Conservation (phyloP, 2,888 invertebrate species). For the Euphydryas editha region DNA sequence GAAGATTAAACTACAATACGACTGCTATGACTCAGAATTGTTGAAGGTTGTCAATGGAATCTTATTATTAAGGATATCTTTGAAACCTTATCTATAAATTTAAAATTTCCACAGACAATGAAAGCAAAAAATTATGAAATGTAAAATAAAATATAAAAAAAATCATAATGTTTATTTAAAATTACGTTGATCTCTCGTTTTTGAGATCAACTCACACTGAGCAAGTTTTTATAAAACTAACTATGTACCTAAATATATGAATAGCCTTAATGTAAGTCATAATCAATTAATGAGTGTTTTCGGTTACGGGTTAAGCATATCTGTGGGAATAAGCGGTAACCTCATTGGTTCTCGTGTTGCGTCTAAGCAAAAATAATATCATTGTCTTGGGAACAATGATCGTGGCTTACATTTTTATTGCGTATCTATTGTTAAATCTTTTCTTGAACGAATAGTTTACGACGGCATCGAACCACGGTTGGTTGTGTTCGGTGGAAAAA, state of each 20-base stretch:
- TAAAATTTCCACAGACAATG: too few relatives aligned
- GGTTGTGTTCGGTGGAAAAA: slow-evolving; percentile 41
- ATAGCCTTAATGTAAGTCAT: neutral
- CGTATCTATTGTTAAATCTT: slow-evolving; percentile 38
- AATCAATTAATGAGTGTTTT: slow-evolving; percentile 8
- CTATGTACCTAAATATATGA: neutral
- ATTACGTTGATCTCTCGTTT: too few relatives aligned
- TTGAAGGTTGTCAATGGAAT: too few relatives aligned
- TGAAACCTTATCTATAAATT: too few relatives aligned
- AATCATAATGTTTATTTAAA: too few relatives aligned
- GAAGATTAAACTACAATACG: too few relatives aligned
- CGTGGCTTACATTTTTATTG: slow-evolving; percentile 38
- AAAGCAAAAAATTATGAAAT: too few relatives aligned
- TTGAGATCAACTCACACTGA: too few relatives aligned
- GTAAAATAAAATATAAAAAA: too few relatives aligned
- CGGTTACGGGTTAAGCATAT: neutral
- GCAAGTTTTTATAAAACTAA: too few relatives aligned
- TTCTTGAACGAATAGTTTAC: slow-evolving; percentile 42
- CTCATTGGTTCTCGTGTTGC: neutral
- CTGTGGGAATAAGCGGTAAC: neutral
- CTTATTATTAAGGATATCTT: too few relatives aligned
- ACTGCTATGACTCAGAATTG: too few relatives aligned
- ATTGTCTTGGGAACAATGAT: slow-evolving; percentile 44
- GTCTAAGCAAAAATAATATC: slow-evolving; percentile 38
- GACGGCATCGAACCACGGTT: slow-evolving; percentile 38